Conservation (phyloP, 2,888 invertebrate genomes). For the Cephus rjabovi region DNA sequence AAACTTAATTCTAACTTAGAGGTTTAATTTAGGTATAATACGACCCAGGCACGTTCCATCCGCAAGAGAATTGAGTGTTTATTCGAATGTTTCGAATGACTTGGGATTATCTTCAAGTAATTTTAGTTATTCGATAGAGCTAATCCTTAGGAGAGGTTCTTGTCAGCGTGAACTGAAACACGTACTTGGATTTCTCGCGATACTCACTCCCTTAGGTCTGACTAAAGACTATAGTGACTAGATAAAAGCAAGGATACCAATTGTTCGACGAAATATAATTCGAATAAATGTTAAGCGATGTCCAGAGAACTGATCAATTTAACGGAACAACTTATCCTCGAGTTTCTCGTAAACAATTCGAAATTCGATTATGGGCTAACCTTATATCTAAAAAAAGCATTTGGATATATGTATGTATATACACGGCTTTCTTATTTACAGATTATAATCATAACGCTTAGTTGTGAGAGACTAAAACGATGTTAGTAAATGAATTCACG, state of each 20-base stretch:
- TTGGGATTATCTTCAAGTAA: too few species aligned
- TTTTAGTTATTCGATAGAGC: too few species aligned
- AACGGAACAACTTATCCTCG: neutral
- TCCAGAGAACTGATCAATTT: neutral
- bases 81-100: too few species aligned
- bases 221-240: slow-evolving; percentile 58
- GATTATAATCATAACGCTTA: slow-evolving; percentile 21
- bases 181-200: neutral
- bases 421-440: slow-evolving; percentile 49
- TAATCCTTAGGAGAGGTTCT: too few species aligned
- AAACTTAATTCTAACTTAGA: slow-evolving; percentile 48
- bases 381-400: slow-evolving; percentile 40
- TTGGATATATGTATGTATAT: slow-evolving; percentile 45
- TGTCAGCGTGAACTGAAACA: too few species aligned
- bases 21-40: slow-evolving; percentile 53
- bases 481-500: too few species aligned
- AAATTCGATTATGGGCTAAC: slow-evolving; percentile 31
- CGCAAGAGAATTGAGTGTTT: slow-evolving; percentile 9
- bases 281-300: neutral
- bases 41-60: slow-evolving; percentile 30
- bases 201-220: slow-evolving; percentile 8
- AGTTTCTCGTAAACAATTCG: neutral
- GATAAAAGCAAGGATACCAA: slow-evolving; percentile 53
- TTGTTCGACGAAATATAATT: neutral
- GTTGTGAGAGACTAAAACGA: neutral